A percentile compares a stretch with the other conserved stretches of the same genome.
Evolutionary conservation across 2,888 invertebrate species (phyloP).

Genomic region (Hypena proboscidalis): DNA sequence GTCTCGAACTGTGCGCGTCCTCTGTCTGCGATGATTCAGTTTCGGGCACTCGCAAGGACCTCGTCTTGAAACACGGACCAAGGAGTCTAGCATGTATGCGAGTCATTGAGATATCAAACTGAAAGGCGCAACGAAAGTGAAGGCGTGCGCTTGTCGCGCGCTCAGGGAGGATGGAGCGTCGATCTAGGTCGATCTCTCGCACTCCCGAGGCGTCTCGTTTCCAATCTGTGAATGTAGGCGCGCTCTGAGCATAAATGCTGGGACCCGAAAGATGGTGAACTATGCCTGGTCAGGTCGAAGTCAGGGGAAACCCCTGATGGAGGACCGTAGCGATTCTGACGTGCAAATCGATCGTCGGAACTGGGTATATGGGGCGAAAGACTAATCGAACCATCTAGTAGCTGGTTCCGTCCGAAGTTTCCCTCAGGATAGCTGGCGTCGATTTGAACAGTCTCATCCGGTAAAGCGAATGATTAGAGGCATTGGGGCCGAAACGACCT

Average conservation of each 20-base stretch:
- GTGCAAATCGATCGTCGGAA: conserved; percentile 92
- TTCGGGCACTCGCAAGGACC: conserved; percentile 85
- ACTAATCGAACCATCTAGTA: conserved; percentile 92
- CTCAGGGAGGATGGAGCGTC: conserved; percentile 74
- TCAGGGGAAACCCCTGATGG: conserved; percentile 89
- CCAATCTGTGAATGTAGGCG: conserved; percentile 73
- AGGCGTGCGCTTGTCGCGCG: conserved; percentile 63
- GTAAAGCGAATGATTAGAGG: conserved; percentile 92
- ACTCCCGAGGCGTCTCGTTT: conserved; percentile 85
- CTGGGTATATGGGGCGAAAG: conserved; percentile 90
- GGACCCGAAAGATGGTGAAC: conserved; percentile 91
- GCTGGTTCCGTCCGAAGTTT: conserved; percentile 92
- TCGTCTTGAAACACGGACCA: conserved; percentile 87
- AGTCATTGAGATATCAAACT: conserved; percentile 87
- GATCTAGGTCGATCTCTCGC: conserved; percentile 71
- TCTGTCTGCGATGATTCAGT: conserved; percentile 68
- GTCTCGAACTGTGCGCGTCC: conserved; percentile 61
- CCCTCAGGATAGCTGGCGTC: conserved; percentile 89
- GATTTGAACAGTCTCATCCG: conserved; percentile 85
- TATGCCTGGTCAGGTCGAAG: conserved; percentile 90
- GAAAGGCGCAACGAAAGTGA: conserved; percentile 89
- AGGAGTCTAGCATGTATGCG: conserved; percentile 85
- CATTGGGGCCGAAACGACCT: conserved; percentile 88
- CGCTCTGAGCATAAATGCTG: conserved; percentile 88
- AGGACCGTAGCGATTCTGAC: conserved; percentile 91